Percentiles rank a stretch among this genome's conserved stretches.
Conservation (phyloP, 2,888 invertebrate genomes). For the Hermaeophaga mercurialis region DNA sequence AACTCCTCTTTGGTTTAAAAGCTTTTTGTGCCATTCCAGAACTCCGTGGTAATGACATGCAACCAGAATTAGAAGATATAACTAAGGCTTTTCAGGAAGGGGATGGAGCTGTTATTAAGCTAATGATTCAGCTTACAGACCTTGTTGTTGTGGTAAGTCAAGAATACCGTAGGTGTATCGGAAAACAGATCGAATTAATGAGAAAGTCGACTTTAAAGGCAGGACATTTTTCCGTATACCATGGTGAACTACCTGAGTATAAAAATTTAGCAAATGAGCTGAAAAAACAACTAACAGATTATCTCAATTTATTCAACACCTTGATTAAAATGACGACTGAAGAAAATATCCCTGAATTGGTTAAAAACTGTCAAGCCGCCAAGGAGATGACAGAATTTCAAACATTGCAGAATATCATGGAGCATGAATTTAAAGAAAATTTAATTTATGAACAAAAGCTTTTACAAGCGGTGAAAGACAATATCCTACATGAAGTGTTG, state of each 20-base stretch:
- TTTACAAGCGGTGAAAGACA: constrained; percentile 46
- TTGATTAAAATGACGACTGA: constrained; percentile 49
- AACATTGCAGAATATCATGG: constrained; percentile 45
- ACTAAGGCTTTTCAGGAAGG: constrained; percentile 46
- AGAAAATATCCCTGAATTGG: constrained; percentile 42
- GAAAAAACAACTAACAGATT: constrained; percentile 49
- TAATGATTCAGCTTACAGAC: constrained; percentile 49
- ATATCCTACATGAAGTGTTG: constrained; percentile 41
- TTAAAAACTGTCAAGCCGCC: constrained; percentile 15
- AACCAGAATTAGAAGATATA: constrained; percentile 34
- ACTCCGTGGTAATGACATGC: no score
- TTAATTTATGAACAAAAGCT: constrained; percentile 49
- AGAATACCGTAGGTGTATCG: constrained; percentile 51
- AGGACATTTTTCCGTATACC: constrained; percentile 47
- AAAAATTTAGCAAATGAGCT: constrained; percentile 49
- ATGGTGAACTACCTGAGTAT: constrained; percentile 51
- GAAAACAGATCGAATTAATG: constrained; percentile 53
- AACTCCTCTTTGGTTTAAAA: constrained; percentile 12
- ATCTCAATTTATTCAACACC: constrained; percentile 48
- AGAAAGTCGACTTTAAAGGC: constrained; percentile 40
- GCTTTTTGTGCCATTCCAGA: constrained; percentile 21
- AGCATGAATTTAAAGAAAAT: constrained; percentile 48
- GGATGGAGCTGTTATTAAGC: constrained; percentile 47
- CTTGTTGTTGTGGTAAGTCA: constrained; percentile 48
- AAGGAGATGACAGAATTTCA: constrained; percentile 35